These are phyloP conservation scores for Drosophila borealis DNA, from an alignment of 2,888 invertebrate species.

Conservation along the genomic window DNA sequence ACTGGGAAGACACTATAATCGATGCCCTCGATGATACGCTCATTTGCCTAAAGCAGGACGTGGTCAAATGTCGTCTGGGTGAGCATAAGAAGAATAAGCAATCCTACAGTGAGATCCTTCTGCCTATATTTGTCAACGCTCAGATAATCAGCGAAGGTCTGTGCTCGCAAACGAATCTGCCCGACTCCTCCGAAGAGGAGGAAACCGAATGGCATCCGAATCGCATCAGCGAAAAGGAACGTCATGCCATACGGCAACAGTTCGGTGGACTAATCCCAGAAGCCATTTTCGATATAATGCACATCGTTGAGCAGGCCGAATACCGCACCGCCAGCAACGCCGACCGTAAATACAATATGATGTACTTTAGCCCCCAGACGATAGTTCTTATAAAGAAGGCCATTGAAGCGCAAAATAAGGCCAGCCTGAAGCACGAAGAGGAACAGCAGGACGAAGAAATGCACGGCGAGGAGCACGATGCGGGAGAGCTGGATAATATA, in stretches of 20 bases:
- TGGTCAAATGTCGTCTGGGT: background rate
- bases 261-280: background rate
- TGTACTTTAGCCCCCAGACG: background rate
- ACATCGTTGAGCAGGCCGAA: slow-evolving; percentile 12
- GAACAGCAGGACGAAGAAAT: background rate
- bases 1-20: slow-evolving; percentile 10
- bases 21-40: slow-evolving; percentile 3
- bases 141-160: slow-evolving; percentile 3
- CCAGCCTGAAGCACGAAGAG: background rate
- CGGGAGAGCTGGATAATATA: too few relatives aligned
- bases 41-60: background rate
- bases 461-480: background rate
- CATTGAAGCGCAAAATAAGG: background rate
- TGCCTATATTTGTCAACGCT: background rate
- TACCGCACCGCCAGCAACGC: background rate
- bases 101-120: background rate
- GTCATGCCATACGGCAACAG: background rate
- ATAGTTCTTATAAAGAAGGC: slow-evolving; percentile 1
- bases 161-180: background rate
- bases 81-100: background rate
- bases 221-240: background rate
- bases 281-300: slow-evolving; percentile 5
- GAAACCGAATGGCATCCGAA: background rate
- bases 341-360: slow-evolving; percentile 2
- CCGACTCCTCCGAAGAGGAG: slow-evolving; percentile 10